Evolutionary conservation across 1,140 invertebrate species (phyloP).

Genomic region (Drosophila mauritiana): DNA sequence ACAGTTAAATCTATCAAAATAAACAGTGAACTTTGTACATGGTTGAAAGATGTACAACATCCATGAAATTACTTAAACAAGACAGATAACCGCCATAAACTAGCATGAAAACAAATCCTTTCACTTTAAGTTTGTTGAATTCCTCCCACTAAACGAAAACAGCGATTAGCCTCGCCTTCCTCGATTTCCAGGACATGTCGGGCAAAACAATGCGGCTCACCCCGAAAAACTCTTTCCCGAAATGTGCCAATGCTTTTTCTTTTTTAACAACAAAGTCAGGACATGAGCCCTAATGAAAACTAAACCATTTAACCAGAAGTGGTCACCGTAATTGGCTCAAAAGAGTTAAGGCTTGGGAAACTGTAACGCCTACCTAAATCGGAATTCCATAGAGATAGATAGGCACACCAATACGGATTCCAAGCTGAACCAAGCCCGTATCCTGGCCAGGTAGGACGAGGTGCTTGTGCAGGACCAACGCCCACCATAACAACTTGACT

Average conservation of each 20-base stretch:
- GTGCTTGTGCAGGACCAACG: conserved; percentile 53
- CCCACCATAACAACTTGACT: conserved; percentile 83
- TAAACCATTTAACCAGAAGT: conserved; percentile 75
- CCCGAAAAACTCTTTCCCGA: background rate
- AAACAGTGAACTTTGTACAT: too few relatives aligned
- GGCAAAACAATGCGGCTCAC: conserved; percentile 26
- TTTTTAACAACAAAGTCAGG: conserved; percentile 66
- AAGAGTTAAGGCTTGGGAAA: conserved; percentile 69
- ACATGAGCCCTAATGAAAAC: conserved; percentile 45
- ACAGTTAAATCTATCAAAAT: too few relatives aligned
- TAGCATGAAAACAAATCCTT: background rate
- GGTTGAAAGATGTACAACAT: too few relatives aligned
- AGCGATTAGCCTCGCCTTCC: background rate
- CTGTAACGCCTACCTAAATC: conserved; percentile 42
- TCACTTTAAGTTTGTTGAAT: background rate
- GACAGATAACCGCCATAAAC: background rate
- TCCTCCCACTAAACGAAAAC: background rate
- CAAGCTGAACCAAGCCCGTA: background rate
- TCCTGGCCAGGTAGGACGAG: conserved; percentile 8
- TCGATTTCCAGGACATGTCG: conserved; percentile 17
- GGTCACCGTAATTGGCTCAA: conserved; percentile 71
- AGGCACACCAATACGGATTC: too few relatives aligned
- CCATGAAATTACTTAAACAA: too few relatives aligned
- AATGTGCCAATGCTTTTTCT: conserved; percentile 10
- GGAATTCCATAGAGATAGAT: background rate